Evolutionary conservation across 2,888 invertebrate genomes (phyloP).

Genomic region (Lithodes maja): DNA sequence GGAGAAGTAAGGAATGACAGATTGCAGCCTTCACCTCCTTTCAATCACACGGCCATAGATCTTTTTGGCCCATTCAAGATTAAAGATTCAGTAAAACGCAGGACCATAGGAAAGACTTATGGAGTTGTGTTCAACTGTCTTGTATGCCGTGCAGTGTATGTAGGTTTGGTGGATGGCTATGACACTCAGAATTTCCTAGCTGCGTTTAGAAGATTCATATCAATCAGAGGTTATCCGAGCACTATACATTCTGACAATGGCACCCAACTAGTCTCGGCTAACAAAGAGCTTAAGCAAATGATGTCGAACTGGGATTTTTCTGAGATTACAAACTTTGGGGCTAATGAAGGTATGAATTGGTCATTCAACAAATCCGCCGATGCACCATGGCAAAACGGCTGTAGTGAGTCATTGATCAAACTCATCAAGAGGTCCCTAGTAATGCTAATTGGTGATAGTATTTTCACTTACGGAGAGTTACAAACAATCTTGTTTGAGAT

Average conservation of each 20-base stretch:
- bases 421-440: not conserved
- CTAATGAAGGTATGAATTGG: constrained; percentile 26
- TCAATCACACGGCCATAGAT: constrained; percentile 31
- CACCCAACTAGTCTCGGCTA: constrained; percentile 25
- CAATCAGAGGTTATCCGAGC: constrained; percentile 24
- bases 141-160: constrained; percentile 20
- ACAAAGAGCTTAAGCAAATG: constrained; percentile 19
- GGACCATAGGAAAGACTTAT: constrained; percentile 21
- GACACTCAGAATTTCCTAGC: constrained; percentile 26
- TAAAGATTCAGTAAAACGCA: constrained; percentile 48
- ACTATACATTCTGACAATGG: constrained; percentile 33
- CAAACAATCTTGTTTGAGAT: not conserved
- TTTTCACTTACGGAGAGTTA: not conserved
- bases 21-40: constrained; percentile 29
- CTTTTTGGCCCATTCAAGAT: constrained; percentile 43
- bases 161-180: constrained; percentile 30
- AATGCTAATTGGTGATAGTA: not conserved
- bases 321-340: constrained; percentile 14
- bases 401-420: constrained; percentile 19
- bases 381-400: constrained; percentile 26
- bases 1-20: constrained; percentile 9
- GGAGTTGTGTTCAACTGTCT: constrained; percentile 43
- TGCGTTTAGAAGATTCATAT: constrained; percentile 31
- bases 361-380: constrained; percentile 37
- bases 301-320: not conserved